Evolutionary conservation across 2,113 vertebrate species (phyloP).

Genomic region (Tachysurus fulvidraco): DNA sequence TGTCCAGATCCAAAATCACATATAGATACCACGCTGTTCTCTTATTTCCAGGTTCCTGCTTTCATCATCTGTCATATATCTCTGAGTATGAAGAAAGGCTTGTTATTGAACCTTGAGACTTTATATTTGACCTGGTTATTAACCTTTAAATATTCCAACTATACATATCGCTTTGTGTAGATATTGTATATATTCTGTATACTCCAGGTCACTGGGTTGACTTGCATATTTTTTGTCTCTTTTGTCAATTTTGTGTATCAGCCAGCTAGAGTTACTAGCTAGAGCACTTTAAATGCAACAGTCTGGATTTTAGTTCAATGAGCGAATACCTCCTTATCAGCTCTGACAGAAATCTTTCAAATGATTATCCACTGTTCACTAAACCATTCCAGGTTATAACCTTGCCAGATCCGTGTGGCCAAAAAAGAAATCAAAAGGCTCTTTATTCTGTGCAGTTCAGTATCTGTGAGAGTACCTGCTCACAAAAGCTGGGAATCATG

Average conservation of each 20-base stretch:
- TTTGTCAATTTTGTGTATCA: neutral
- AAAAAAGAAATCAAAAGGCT: constrained; percentile 34
- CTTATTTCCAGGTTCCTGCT: neutral
- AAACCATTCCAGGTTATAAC: neutral
- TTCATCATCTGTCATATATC: neutral
- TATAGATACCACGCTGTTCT: neutral
- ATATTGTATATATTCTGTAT: neutral
- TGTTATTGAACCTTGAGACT: neutral
- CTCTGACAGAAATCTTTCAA: neutral
- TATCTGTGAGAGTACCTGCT: constrained; percentile 40
- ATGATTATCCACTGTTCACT: neutral
- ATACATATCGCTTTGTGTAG: too few species aligned
- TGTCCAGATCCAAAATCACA: neutral
- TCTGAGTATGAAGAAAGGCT: neutral
- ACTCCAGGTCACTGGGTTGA: neutral
- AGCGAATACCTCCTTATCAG: neutral
- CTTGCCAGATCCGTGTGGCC: neutral
- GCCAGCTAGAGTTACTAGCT: neutral
- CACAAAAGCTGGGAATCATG: constrained; percentile 31
- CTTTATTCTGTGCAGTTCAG: constrained; percentile 37
- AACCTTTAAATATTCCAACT: too few species aligned
- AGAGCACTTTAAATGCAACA: neutral
- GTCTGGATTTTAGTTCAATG: neutral
- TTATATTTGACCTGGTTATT: too few species aligned
- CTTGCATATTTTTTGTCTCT: neutral